Base-by-base conservation (phyloP, 2,797 vertebrate genomes). In the Arctocebus calabarensis region DNA sequence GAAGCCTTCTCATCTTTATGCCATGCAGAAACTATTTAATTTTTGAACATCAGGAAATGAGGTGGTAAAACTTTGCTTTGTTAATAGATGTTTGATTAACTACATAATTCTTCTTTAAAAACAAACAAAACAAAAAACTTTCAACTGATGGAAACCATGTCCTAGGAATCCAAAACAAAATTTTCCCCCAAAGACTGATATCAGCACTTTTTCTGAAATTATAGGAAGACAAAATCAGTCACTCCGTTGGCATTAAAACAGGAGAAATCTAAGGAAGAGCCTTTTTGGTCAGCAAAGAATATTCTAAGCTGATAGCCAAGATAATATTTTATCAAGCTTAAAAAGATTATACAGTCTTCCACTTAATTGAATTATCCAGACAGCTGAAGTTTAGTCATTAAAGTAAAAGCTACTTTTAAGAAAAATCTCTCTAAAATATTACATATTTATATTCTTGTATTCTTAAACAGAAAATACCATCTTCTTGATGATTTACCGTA, bases 211-310 rank as follows among this genome's bases (percentile, higher is more conserved):
- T 23, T 14, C 40, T 61, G n/a, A 62, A 95, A 86, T 45, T 77
- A 59, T 2, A 89, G 77, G 10, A 66, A 93, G 25, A 78, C 64
- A 84, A 74, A 75, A 61, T 45, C 73, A 85, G 57, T 88, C 40
- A 43, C 55, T 20, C 71, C 55, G 84, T 13, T 90, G 55, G 13
- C 88, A 87, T 68, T 61, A 82, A 82, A 89, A 84, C 29, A 77
- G 68, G 90, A 92, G 43, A 87, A 91, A 68, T 71, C 25, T 55
- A 66, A 81, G 73, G 73, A 85, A 68, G 12, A 94, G 52, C 37
- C 11, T 55, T 57, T 57, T 68, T 27, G 68, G 61, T 91, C 75
- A 96, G 92, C 77, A 93, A 94, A 88, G n/a, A 32, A 59, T 48
- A 10, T 37, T 57, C 23, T 90, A 82, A 61, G 62, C 19, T 73